Base-by-base conservation (phyloP, 2,113 vertebrate species). In the Panthera tigris region DNA sequence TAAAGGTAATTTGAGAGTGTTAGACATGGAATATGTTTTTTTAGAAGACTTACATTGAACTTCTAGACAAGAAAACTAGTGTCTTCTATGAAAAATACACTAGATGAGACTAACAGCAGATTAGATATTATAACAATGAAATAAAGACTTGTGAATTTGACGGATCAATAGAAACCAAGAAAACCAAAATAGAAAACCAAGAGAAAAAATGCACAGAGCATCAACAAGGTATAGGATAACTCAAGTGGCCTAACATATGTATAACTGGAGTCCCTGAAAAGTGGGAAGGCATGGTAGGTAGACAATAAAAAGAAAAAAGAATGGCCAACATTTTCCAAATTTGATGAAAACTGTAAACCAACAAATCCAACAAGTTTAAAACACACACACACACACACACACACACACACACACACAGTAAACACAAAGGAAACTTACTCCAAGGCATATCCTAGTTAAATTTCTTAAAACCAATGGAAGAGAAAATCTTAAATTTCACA, bases 21-120 rank as follows among this genome's bases (percentile, higher is more conserved):
- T 81, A 82, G 29, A 76, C 27, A 76, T 8, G 5, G 18, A 83
- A 65, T 36, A 21, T 16, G 39, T 48, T 71, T 83, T 61, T 45
- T 78, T 27, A 10, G 79, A 71, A 83, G n/a, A 19, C 1, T 0
- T 65, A 94, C 18, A 50, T 0, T 92, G n/a, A 80, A 91, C 7
- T 95, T 92, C 33, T n/a, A 89, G n/a, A 94, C 14, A 80, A 61
- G 79, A 76, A 94, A 94, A 90, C 11, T 39, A 85, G 81, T 19
- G 41, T 25, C 23, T 45, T 85, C 41, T 13, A 66, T 68, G 25
- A 89, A 94, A 96, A 84, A 33, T 19, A 80, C 19, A 61, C 1
- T 85, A 55, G 2, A 61, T 50, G 27, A 85, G 29, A 94, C 10
- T 45, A 23, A 45, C 4, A 66, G 4, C 21, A 92, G 29, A 85